Conservation (phyloP, 2,113 vertebrate genomes). For the Solenodon paradoxus region DNA sequence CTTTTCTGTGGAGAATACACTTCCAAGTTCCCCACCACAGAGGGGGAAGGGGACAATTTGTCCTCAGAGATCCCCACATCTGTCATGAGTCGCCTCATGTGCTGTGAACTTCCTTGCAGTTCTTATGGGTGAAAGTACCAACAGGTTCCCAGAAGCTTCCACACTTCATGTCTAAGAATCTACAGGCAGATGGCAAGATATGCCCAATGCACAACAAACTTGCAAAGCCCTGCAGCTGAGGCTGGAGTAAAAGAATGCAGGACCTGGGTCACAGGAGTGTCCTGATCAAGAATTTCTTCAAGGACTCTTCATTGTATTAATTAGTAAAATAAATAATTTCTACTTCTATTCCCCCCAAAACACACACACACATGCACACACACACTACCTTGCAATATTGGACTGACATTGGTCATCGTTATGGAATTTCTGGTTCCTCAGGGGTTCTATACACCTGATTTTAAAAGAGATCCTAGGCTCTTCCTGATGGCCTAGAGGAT, state of each 20-base stretch:
- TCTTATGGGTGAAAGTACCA: neutral
- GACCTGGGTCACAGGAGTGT: neutral
- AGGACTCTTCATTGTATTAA: neutral
- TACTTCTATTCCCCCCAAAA: rapidly evolving
- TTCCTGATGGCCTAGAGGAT: too few species aligned
- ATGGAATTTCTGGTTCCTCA: neutral
- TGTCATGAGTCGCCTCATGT: too few species aligned
- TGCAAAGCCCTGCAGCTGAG: neutral
- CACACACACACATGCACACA: neutral
- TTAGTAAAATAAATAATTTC: neutral
- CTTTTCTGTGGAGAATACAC: neutral
- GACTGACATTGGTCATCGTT: neutral
- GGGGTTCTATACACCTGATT: neutral
- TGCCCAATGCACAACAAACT: neutral
- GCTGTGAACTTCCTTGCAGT: neutral
- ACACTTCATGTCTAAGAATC: neutral
- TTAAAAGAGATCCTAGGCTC: neutral
- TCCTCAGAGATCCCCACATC: neutral
- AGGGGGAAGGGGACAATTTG: too few species aligned
- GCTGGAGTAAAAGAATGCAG: neutral
- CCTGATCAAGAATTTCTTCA: neutral
- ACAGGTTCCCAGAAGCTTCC: neutral
- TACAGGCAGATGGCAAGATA: neutral
- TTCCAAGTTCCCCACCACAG: neutral
- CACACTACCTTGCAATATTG: neutral